Percentiles rank a stretch among this genome's conserved stretches.
Evolutionary conservation across 2,797 vertebrate species (phyloP).

Genomic region (Dryobates pubescens): DNA sequence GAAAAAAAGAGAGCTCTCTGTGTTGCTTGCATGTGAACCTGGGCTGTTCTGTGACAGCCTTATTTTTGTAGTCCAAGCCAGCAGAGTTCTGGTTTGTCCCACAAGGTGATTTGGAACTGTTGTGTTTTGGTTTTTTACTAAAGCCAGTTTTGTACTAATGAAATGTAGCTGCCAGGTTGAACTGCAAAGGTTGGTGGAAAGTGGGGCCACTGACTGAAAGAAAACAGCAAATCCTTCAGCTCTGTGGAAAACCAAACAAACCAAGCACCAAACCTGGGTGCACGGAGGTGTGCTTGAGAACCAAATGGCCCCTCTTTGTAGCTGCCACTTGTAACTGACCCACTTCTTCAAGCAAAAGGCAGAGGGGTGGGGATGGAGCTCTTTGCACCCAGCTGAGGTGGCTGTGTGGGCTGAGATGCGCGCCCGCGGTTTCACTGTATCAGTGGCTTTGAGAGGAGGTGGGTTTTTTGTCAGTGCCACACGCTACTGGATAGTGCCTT

Average conservation of each 20-base stretch:
- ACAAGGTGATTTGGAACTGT: neutral
- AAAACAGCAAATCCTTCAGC: neutral
- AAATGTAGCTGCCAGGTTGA: neutral
- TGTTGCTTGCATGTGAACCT: slow-evolving; percentile 14
- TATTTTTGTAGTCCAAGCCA: slow-evolving; percentile 58
- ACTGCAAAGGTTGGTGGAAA: neutral
- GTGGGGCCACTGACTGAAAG: neutral
- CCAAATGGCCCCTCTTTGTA: neutral
- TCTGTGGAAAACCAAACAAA: neutral
- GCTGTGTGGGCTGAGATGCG: neutral
- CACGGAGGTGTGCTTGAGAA: neutral
- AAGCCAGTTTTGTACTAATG: slow-evolving; percentile 20
- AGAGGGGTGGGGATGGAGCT: neutral
- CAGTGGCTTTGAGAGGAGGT: slow-evolving; percentile 42
- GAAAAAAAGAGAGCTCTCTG: neutral
- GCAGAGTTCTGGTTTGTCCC: slow-evolving; percentile 56
- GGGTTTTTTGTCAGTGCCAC: slow-evolving; percentile 41
- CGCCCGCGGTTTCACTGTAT: neutral
- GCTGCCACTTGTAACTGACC: neutral
- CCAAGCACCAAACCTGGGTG: neutral
- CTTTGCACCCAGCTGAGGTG: neutral
- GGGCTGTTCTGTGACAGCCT: neutral
- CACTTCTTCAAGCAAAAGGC: neutral
- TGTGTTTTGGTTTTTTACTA: neutral
- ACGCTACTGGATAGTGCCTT: slow-evolving; percentile 67